These are phyloP conservation scores for Metopia argyrocephala DNA, from an alignment of 2,888 invertebrate species.

Conservation along the genomic window DNA sequence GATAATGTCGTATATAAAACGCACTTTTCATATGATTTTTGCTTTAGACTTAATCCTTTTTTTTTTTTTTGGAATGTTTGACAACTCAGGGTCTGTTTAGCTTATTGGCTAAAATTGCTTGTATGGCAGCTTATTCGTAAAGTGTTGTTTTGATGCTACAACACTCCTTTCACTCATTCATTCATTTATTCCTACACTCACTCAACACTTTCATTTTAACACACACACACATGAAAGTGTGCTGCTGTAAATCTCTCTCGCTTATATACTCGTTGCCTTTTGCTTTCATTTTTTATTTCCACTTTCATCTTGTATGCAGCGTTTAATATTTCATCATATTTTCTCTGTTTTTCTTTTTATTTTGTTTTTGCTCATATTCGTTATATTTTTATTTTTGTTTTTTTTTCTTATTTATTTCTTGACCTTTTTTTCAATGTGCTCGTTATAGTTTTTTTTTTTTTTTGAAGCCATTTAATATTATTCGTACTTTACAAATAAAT, in stretches of 20 bases:
- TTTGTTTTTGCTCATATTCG: conserved; percentile 2
- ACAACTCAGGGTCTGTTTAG: not conserved
- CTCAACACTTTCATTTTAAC: not conserved
- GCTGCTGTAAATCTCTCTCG: conserved; percentile 48
- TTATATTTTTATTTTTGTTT: not conserved
- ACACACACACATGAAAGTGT: conserved; percentile 4
- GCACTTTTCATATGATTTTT: conserved; percentile 32
- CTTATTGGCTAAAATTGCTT: not conserved
- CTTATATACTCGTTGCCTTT: conserved; percentile 31
- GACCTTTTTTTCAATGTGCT: conserved; percentile 46
- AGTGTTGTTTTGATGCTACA: conserved; percentile 7
- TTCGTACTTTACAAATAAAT: conserved; percentile 5
- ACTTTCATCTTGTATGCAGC: conserved; percentile 58
- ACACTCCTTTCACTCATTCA: not conserved
- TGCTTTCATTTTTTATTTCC: conserved; percentile 45
- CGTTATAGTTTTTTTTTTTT: conserved; percentile 5
- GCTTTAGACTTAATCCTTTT: not conserved
- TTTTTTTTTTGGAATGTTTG: not conserved
- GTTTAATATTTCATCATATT: conserved; percentile 59
- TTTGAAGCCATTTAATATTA: conserved; percentile 41
- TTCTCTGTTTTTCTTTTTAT: no score
- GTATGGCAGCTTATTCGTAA: no score
- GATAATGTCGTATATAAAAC: conserved; percentile 41
- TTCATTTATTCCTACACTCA: conserved; percentile 25
- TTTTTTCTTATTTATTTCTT: conserved; percentile 38